phyloP scores from a whole-genome alignment of 2,113 vertebrate genomes.

The Arothron firmamentum region DNA sequence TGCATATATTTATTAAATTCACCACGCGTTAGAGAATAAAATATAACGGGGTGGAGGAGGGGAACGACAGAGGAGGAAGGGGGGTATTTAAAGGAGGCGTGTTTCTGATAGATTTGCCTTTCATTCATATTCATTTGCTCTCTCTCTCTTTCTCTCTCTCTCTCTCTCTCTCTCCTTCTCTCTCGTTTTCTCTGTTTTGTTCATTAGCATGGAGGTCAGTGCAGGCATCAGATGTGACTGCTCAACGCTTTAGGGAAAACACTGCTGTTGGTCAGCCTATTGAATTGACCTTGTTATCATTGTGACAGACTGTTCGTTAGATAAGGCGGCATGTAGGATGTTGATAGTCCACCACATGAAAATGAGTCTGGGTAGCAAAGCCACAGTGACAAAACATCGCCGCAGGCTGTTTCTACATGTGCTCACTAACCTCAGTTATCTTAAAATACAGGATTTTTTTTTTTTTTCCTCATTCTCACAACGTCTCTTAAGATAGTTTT shows the following conservation, averaged over 20 bases:
- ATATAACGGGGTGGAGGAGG: slow-evolving; percentile 66
- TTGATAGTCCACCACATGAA: slow-evolving; percentile 46
- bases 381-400: slow-evolving; percentile 37
- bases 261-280: slow-evolving; percentile 59
- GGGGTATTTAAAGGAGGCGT: slow-evolving; percentile 78
- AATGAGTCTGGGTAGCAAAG: slow-evolving; percentile 33
- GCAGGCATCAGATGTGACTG: slow-evolving; percentile 56
- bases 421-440: slow-evolving; percentile 38
- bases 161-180: slow-evolving; percentile 28
- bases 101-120: slow-evolving; percentile 77
- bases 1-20: slow-evolving; percentile 91
- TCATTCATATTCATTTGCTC: slow-evolving; percentile 77
- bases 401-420: slow-evolving; percentile 29
- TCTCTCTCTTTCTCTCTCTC: slow-evolving; percentile 35
- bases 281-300: slow-evolving; percentile 71
- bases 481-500: too few species aligned
- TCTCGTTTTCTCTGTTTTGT: slow-evolving; percentile 49
- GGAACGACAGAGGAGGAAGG: slow-evolving; percentile 23
- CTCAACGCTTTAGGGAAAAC: slow-evolving; percentile 53
- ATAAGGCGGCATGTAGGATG: slow-evolving; percentile 50
- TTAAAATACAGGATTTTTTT: background rate
- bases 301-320: slow-evolving; percentile 63
- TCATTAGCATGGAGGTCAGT: slow-evolving; percentile 66
- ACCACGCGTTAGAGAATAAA: slow-evolving; percentile 77
- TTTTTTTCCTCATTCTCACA: background rate